Percentiles rank a stretch among this genome's conserved stretches.
phyloP scores from a whole-genome alignment of 2,113 vertebrate species.

The Mustela nigripes region DNA sequence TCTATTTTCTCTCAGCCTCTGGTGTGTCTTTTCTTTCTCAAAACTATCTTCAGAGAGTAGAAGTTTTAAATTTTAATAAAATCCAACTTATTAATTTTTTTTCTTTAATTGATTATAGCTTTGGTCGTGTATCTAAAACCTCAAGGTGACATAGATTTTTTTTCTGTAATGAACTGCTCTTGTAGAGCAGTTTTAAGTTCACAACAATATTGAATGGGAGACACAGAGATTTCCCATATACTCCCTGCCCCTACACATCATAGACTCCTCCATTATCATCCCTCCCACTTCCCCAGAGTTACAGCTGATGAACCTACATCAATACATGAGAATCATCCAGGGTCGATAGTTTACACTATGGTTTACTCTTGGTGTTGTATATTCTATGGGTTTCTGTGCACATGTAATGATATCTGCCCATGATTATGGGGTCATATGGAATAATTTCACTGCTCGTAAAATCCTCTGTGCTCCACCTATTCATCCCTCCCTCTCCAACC shows the following conservation, averaged over 20 bases:
- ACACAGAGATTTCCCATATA: background rate
- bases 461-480: background rate
- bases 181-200: background rate
- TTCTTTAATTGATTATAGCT: background rate
- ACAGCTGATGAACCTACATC: background rate
- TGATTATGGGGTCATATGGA: background rate
- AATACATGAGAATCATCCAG: background rate
- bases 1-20: background rate
- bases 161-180: background rate
- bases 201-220: background rate
- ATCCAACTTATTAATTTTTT: background rate
- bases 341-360: background rate
- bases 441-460: background rate
- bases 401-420: background rate
- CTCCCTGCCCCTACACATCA: too few species aligned
- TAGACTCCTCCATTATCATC: background rate
- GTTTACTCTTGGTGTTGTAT: background rate
- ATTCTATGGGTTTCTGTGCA: background rate
- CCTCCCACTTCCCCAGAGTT: background rate
- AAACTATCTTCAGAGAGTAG: background rate
- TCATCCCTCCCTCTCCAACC: background rate
- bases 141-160: background rate
- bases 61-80: conserved; percentile 25
- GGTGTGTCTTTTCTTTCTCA: background rate
- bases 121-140: background rate